phyloP scores from a whole-genome alignment of 2,888 invertebrate species.

The Parelbella ahira region DNA sequence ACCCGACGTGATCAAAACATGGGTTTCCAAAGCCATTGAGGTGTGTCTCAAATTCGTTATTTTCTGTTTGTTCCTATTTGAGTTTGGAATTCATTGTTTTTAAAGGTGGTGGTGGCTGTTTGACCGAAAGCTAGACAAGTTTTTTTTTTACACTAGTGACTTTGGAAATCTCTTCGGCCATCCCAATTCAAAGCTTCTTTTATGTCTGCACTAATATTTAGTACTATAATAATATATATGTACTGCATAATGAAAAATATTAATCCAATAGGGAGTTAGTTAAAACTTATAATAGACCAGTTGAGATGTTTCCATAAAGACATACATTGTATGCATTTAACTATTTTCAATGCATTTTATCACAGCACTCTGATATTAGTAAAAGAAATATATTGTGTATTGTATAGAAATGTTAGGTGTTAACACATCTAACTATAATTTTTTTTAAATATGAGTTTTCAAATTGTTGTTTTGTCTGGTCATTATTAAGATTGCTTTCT shows the following conservation, averaged over 20 bases:
- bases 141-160: constrained; percentile 45
- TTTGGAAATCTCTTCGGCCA: constrained; percentile 62
- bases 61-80: constrained; percentile 60
- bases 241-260: constrained; percentile 49
- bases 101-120: constrained; percentile 49
- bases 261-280: constrained; percentile 45
- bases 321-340: constrained; percentile 18
- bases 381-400: constrained; percentile 38
- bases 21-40: constrained; percentile 69
- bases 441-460: constrained; percentile 60
- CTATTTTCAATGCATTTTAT: constrained; percentile 20
- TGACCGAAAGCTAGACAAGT: constrained; percentile 39
- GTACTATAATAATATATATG: constrained; percentile 44
- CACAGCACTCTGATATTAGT: no score
- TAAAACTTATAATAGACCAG: constrained; percentile 23
- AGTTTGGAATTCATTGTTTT: constrained; percentile 50
- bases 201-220: constrained; percentile 41
- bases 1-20: constrained; percentile 53
- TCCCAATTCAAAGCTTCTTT: constrained; percentile 47
- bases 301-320: constrained; percentile 5
- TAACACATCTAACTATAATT: constrained; percentile 50
- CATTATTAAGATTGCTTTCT: constrained; percentile 59
- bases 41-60: constrained; percentile 55
- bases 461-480: constrained; percentile 61
- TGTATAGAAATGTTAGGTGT: constrained; percentile 47